Conservation (phyloP, 2,888 invertebrate species). For the Drosophila sordidula region DNA sequence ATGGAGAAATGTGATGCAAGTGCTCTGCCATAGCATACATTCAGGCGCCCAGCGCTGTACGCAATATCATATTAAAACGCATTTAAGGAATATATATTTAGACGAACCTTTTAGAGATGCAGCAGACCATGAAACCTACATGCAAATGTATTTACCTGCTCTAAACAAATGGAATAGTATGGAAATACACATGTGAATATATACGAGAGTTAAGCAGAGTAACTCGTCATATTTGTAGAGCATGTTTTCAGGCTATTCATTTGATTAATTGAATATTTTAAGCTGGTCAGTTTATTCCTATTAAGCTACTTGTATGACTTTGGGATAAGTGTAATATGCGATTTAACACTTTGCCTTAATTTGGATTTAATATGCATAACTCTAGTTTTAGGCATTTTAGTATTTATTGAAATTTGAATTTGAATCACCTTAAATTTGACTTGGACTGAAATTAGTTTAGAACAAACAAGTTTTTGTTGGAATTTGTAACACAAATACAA, state of each 20-base stretch:
- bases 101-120: conserved; percentile 37
- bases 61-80: conserved; percentile 44
- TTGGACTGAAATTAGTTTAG: too few species aligned
- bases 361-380: too few species aligned
- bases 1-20: conserved; percentile 41
- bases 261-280: background rate
- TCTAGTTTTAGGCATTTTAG: too few species aligned
- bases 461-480: too few species aligned
- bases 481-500: too few species aligned
- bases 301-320: too few species aligned
- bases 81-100: conserved; percentile 33
- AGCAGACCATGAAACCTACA: conserved; percentile 60
- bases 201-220: background rate
- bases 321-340: background rate
- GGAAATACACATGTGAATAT: background rate
- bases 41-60: conserved; percentile 4
- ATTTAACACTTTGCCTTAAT: background rate
- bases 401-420: too few species aligned
- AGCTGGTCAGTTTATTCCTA: background rate
- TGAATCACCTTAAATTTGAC: too few species aligned
- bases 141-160: conserved; percentile 26
- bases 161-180: conserved; percentile 27
- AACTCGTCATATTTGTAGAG: conserved; percentile 2
- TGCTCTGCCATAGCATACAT: conserved; percentile 13
- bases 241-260: background rate